These are phyloP conservation scores for Asteroscopus sphinx DNA, from an alignment of 2,888 invertebrate genomes.

Conservation along the genomic window DNA sequence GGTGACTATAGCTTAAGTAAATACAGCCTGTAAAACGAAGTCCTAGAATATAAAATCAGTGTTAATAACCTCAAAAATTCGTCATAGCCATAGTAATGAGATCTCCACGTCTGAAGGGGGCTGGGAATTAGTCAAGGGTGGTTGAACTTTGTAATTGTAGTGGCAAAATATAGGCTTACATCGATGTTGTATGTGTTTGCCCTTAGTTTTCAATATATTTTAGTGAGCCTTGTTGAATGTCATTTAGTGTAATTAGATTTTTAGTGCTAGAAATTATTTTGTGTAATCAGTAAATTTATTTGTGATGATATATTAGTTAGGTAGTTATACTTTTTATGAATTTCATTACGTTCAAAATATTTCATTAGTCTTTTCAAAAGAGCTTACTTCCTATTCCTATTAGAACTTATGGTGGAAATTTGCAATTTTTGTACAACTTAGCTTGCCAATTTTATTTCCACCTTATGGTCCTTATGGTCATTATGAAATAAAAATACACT, in stretches of 20 bases:
- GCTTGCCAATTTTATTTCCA: too few species aligned
- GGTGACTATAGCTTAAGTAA: background rate
- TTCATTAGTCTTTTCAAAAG: too few species aligned
- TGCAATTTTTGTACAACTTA: too few species aligned
- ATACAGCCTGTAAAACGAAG: conserved; percentile 11
- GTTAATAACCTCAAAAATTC: conserved; percentile 25
- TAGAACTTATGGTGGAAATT: too few species aligned
- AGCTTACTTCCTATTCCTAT: too few species aligned
- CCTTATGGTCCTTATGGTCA: too few species aligned
- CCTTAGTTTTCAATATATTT: conserved; percentile 13
- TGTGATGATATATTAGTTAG: too few species aligned
- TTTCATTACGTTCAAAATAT: too few species aligned
- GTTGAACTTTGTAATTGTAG: conserved; percentile 56
- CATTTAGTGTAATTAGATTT: background rate
- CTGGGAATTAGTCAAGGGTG: conserved; percentile 56
- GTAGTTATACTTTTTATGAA: too few species aligned
- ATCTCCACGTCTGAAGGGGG: conserved; percentile 38
- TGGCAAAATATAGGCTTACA: conserved; percentile 19
- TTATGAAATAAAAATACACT: too few species aligned
- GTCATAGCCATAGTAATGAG: conserved; percentile 15
- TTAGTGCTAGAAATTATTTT: background rate
- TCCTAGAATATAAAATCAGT: conserved; percentile 15
- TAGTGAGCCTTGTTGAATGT: conserved; percentile 10
- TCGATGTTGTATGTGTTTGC: conserved; percentile 28
- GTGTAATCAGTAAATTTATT: too few species aligned